These are phyloP conservation scores for Branchellion lobata DNA, from an alignment of 2,888 invertebrate species.

Conservation along the genomic window DNA sequence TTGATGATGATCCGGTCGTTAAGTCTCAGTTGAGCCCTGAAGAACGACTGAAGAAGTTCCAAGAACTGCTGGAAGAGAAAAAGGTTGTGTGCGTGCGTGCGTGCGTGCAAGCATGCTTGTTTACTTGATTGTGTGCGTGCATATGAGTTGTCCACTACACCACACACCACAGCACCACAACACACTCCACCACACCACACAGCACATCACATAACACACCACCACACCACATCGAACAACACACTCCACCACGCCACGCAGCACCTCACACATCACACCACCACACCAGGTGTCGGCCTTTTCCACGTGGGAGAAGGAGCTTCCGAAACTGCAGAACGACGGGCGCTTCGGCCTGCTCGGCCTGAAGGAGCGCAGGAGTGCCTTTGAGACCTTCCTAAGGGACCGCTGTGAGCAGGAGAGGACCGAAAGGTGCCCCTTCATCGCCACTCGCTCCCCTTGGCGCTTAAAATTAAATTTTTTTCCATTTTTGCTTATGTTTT, in stretches of 20 bases:
- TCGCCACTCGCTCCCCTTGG: no score
- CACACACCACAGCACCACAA: no score
- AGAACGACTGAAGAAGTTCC: slow-evolving; percentile 87
- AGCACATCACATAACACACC: no score
- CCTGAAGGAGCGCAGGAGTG: slow-evolving; percentile 87
- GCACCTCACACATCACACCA: neutral
- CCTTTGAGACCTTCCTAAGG: slow-evolving; percentile 71
- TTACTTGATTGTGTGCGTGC: no score
- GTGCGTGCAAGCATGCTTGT: slow-evolving; percentile 51
- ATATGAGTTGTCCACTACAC: no score
- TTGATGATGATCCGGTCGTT: slow-evolving; percentile 17
- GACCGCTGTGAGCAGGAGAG: slow-evolving; percentile 96
- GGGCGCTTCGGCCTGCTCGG: slow-evolving; percentile 90
- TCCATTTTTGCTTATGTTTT: no score
- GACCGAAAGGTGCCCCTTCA: slow-evolving; percentile 80
- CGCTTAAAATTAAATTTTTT: no score
- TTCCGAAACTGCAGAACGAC: slow-evolving; percentile 99
- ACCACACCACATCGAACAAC: no score
- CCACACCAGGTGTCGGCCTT: slow-evolving; percentile 81
- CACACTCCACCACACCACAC: no score
- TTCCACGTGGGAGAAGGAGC: slow-evolving; percentile 98
- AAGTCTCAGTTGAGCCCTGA: slow-evolving; percentile 75
- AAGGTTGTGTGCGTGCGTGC: slow-evolving; percentile 68
- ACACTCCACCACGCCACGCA: no score
- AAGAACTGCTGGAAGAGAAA: slow-evolving; percentile 94